Percentiles rank a stretch among this genome's conserved stretches.
These are phyloP conservation scores for Eira barbara DNA, from an alignment of 2,113 vertebrate species.

Conservation along the genomic window DNA sequence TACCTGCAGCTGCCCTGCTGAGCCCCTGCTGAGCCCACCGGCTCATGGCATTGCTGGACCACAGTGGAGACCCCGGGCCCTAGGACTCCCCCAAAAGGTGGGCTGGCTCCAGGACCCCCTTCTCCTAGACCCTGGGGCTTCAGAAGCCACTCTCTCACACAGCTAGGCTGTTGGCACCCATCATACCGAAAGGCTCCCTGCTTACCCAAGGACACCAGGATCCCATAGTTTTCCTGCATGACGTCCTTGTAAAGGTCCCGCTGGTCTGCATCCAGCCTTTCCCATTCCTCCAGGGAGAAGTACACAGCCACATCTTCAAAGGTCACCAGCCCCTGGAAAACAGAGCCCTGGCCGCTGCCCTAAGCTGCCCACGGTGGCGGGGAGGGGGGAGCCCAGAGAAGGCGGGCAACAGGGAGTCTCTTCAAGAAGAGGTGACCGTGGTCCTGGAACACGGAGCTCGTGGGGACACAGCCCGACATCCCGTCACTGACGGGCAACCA, in stretches of 20 bases:
- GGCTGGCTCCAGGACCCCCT: background rate
- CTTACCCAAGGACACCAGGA: slow-evolving; percentile 74
- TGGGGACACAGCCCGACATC: background rate
- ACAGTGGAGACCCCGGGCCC: too few relatives aligned
- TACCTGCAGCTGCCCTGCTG: background rate
- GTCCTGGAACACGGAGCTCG: background rate
- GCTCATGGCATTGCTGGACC: background rate
- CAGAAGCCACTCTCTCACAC: background rate
- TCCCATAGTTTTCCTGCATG: slow-evolving; percentile 75
- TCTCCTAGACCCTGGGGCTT: background rate
- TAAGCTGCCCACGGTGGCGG: background rate
- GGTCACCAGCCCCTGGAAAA: slow-evolving; percentile 70
- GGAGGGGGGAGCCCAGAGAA: background rate
- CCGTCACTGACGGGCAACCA: rapidly evolving
- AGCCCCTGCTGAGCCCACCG: background rate
- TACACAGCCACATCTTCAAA: slow-evolving; percentile 76
- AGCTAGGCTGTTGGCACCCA: background rate
- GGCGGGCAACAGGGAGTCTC: rapidly evolving
- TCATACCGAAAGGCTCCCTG: too few relatives aligned
- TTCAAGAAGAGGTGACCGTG: rapidly evolving
- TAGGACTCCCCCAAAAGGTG: background rate
- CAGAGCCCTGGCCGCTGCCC: background rate
- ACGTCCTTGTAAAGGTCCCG: slow-evolving; percentile 67
- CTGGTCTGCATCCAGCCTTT: slow-evolving; percentile 45
- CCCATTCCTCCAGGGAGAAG: slow-evolving; percentile 74